Conservation (phyloP, 2,888 invertebrate genomes). For the Drosophila longiperda region DNA sequence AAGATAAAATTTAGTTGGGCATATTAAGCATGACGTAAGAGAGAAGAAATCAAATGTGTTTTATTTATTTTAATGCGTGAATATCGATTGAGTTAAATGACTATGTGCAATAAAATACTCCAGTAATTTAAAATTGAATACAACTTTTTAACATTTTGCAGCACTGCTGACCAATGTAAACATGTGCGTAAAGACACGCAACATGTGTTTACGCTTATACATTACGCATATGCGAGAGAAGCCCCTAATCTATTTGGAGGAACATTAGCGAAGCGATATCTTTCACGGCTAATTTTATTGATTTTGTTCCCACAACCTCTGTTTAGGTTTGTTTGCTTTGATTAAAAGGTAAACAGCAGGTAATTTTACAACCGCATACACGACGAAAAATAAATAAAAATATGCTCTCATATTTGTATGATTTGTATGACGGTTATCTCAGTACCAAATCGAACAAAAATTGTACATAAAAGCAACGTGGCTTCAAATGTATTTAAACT, state of each 20-base stretch:
- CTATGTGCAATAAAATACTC: background rate
- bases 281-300: conserved; percentile 19
- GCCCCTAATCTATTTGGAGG: conserved; percentile 23
- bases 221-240: conserved; percentile 1
- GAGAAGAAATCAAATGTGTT: background rate
- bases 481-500: background rate
- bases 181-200: background rate
- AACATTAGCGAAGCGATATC: conserved; percentile 4
- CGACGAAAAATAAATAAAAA: background rate
- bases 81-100: background rate
- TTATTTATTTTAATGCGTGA: background rate
- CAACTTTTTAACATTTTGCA: conserved; percentile 30
- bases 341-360: background rate
- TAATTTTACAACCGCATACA: background rate
- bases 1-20: background rate
- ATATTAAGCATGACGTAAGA: background rate
- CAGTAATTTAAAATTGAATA: background rate
- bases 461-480: background rate
- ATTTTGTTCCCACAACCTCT: conserved; percentile 6
- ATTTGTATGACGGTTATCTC: background rate
- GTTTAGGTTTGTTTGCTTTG: background rate
- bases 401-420: no score
- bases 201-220: background rate
- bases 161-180: conserved; percentile 23
- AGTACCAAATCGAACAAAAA: background rate